Evolutionary conservation across 2,797 vertebrate species (phyloP), one percentile per base, ranked within the genome.

Genomic region (Trichosurus vulpecula): DNA sequence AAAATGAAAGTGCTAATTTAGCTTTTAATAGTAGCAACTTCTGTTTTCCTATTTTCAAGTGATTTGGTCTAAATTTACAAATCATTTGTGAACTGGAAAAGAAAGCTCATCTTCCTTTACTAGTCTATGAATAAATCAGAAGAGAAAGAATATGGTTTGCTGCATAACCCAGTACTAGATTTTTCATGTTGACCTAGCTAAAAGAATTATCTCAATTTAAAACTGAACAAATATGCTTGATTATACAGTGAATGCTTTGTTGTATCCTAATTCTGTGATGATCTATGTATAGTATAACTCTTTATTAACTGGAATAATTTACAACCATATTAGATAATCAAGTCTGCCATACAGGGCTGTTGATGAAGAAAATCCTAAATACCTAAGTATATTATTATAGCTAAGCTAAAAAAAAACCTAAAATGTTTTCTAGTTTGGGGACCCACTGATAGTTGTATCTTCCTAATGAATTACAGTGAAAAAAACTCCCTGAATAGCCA

Each of bases 221-320:
- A 81, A 81, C 16, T 81, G n/a, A 47, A 74, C 13, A 41, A 74
- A 81, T 22, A 81, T 81, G 74, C 41, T 47, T 10, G n/a, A 47
- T 47, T 25, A 41, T 47, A 25, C 2, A 81, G 0, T 81, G 41
- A 74, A 47, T 81, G n/a, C 25, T 81, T 81, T 81, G 47, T 47
- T 81, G 22, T 81, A 47, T 81, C 74, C 8, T 47, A 81, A 25
- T 27, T 81, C 19, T 81, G 22, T 27, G 74, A 74, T 25, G 41
- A 81, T 47, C n/a, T 81, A 41, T 51, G 81, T 61, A 94, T 52
- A 66, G 19, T 31, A 14, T 89, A 96, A 93, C 52, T 91, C 93
- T 92, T 93, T 56, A 93, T 57, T 51, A 95, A 95, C 74, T 94
- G 90, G 81, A 90, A 93, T 96, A 91, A 95, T 53, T 95, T 90